These are phyloP conservation scores for Dipodomys merriami DNA, from an alignment of 2,113 vertebrate genomes.

Conservation along the genomic window DNA sequence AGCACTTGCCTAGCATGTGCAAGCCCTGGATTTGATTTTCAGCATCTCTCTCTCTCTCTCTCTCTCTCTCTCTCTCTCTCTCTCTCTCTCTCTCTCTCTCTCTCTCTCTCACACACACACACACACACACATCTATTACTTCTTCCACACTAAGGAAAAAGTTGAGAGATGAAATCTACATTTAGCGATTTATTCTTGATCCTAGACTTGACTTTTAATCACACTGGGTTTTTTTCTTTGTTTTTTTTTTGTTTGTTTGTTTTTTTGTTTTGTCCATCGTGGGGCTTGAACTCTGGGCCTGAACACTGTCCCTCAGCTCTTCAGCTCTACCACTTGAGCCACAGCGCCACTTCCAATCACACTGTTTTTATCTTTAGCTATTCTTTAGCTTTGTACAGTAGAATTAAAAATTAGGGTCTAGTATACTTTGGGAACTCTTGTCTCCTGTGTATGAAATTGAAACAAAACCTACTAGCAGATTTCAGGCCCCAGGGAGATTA, in stretches of 20 bases:
- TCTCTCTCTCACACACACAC: no score
- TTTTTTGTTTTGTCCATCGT: no score
- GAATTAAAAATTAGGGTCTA: not conserved
- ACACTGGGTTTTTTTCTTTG: not conserved
- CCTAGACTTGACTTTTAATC: not conserved
- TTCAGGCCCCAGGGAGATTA: not conserved
- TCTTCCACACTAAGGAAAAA: not conserved
- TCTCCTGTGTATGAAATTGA: not conserved
- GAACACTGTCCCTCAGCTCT: no score
- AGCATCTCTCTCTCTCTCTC: no score
- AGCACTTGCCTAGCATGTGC: not conserved
- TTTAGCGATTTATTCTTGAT: not conserved
- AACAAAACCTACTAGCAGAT: not conserved
- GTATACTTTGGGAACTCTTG: not conserved
- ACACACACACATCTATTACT: not conserved
- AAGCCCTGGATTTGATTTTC: not conserved
- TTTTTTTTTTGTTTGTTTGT: not conserved
- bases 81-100: no score
- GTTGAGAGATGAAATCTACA: not conserved
- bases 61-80: no score
- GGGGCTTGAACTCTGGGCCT: no score
- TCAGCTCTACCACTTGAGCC: no score
- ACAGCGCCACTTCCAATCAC: not conserved
- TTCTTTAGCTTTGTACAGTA: not conserved
- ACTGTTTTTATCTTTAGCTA: not conserved